Percentiles rank a stretch among this genome's conserved stretches.
Conservation (phyloP, 2,113 vertebrate genomes). For the Lanius ludovicianus region DNA sequence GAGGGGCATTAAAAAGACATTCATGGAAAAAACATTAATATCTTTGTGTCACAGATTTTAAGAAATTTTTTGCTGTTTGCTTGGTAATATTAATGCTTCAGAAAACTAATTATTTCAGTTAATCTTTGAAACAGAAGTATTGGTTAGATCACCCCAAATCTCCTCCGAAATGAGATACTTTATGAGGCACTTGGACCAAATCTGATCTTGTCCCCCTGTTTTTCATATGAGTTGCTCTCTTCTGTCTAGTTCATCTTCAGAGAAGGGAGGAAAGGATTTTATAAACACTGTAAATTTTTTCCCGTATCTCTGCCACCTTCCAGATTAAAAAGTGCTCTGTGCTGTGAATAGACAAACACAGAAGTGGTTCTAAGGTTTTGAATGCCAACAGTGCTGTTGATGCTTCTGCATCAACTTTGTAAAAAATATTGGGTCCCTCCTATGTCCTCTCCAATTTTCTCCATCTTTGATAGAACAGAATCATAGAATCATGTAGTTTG, state of each 20-base stretch:
- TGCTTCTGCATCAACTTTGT: neutral
- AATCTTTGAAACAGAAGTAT: neutral
- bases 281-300: neutral
- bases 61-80: neutral
- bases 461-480: neutral
- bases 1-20: neutral
- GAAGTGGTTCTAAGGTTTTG: neutral
- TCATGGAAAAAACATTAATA: neutral
- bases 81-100: neutral
- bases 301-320: neutral
- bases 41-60: neutral
- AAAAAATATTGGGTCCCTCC: neutral
- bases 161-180: neutral
- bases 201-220: neutral
- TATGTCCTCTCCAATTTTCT: neutral
- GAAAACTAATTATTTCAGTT: neutral
- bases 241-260: neutral
- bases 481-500: rapidly evolving
- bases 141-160: neutral
- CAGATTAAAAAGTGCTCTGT: neutral
- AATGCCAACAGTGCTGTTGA: neutral
- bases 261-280: neutral
- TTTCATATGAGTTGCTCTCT: neutral
- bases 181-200: neutral
- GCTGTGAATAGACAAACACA: neutral